Base-by-base conservation (phyloP, 2,888 invertebrate genomes). In the Pycnomerus fuliginosus region DNA sequence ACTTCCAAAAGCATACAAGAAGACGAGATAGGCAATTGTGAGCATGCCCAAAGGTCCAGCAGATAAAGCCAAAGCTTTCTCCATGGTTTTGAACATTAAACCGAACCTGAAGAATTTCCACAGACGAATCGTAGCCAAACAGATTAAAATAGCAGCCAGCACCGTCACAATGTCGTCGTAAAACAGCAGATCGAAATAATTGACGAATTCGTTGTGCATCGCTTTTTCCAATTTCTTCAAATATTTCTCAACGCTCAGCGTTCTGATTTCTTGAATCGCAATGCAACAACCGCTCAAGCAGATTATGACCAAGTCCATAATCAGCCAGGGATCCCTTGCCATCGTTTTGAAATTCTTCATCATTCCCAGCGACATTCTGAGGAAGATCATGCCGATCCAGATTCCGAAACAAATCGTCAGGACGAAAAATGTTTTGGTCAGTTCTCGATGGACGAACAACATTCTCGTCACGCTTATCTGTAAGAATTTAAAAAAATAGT, bases 71-170 rank as follows among this genome's bases (percentile, higher is more conserved):
- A 67, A 42, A 14, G 65, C 65, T 41, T 55, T 54, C 39, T 67
- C 67, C 3, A 57, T 55, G n/a, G 64, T 41, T 41, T 50, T 51
- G 37, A 67, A 61, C 16, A 65, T 60, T 2, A 52, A 10, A 29
- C 61, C 45, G 40, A 63, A 65, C 44, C 63, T 50, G 11, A 67
- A 42, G 25, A 67, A 40, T 29, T 61, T 63, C 67, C 67, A 67
- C 0, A 66, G 36, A 4, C 65, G 56, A 3, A 65, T 36, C 2
- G 65, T 67, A 2, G 64, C 59, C 7, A 65, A 30, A 37, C 61
- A 57, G 5, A 67, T 55, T 22, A 67, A 43, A 17, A 52, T 5
- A 7, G 61, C 61, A 1, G 58, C 56, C 11, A 61, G 31, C 1
- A 55, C 16, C 0, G 58, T 61, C 8, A 65, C 38, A 8, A 46